Evolutionary conservation across 1,140 invertebrate species (phyloP).

Genomic region (Temnothorax nylanderi): DNA sequence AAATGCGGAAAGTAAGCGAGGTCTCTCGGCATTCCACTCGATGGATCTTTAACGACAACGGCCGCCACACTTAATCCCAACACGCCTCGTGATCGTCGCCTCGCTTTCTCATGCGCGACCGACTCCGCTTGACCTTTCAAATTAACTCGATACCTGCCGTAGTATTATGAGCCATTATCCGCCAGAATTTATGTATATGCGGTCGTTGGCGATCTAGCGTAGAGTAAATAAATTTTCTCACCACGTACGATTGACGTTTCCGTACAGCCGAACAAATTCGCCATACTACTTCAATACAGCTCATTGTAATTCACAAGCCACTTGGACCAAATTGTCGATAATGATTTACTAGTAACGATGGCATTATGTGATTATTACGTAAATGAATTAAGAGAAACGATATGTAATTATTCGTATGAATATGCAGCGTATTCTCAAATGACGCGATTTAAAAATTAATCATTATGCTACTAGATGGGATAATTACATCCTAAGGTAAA

Average conservation of each 20-base stretch:
- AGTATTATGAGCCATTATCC: conserved; percentile 40
- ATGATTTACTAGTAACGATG: background rate
- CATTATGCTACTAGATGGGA: background rate
- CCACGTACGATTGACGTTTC: background rate
- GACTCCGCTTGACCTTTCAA: background rate
- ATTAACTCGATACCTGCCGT: conserved; percentile 38
- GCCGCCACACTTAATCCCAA: conserved; percentile 53
- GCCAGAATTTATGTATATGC: conserved; percentile 1
- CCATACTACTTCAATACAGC: background rate
- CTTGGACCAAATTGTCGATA: background rate
- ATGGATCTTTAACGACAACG: conserved; percentile 63
- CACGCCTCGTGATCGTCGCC: conserved; percentile 33
- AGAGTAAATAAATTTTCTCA: conserved; percentile 20
- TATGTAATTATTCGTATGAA: background rate
- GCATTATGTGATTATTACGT: background rate
- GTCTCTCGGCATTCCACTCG: conserved; percentile 47
- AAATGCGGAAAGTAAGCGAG: conserved; percentile 12
- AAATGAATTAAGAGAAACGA: background rate
- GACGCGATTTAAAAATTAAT: background rate
- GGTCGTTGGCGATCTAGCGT: background rate
- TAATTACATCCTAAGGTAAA: conserved; percentile 3
- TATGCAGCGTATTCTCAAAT: background rate
- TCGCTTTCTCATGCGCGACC: background rate
- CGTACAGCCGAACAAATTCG: background rate
- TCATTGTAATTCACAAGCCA: background rate